Evolutionary conservation across 2,113 vertebrate species (phyloP).

Genomic region (Taurulus bubalis): DNA sequence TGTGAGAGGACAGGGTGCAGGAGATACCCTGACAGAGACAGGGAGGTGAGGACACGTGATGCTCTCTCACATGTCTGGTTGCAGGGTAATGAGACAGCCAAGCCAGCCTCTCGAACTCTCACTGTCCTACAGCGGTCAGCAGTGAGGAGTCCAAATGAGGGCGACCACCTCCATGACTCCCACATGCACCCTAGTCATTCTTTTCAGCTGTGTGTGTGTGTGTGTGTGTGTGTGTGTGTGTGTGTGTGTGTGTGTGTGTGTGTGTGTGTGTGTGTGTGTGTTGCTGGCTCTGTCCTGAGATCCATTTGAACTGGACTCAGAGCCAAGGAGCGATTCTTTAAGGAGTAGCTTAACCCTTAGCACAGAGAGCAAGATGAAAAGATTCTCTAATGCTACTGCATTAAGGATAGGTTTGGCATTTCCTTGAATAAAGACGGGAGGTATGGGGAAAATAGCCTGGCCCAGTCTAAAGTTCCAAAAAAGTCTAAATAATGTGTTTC

Average conservation of each 20-base stretch:
- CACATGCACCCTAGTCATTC: conserved; percentile 37
- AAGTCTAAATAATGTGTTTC: too few species aligned
- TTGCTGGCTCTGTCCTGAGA: conserved; percentile 9
- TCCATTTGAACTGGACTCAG: background rate
- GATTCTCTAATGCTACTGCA: background rate
- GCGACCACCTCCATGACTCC: conserved; percentile 40
- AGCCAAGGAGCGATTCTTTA: conserved; percentile 3
- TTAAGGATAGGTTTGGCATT: background rate
- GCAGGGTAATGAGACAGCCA: conserved; percentile 72
- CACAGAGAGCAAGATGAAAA: background rate
- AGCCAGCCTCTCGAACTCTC: conserved; percentile 44
- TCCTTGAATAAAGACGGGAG: background rate
- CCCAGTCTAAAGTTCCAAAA: too few species aligned
- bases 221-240: conserved; percentile 7
- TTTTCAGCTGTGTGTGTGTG: conserved; percentile 11
- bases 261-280: background rate
- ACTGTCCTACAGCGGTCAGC: conserved; percentile 57
- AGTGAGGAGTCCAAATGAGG: conserved; percentile 59
- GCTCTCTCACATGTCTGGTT: conserved; percentile 45
- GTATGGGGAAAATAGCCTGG: background rate
- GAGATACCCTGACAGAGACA: conserved; percentile 56
- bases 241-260: conserved; percentile 4
- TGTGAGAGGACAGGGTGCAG: conserved; percentile 47
- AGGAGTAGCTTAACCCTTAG: background rate
- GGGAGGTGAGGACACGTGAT: conserved; percentile 48